Evolutionary conservation across 1,140 invertebrate species (phyloP), one percentile per base, ranked within the genome.

Genomic region (Hormaphis cornu): DNA sequence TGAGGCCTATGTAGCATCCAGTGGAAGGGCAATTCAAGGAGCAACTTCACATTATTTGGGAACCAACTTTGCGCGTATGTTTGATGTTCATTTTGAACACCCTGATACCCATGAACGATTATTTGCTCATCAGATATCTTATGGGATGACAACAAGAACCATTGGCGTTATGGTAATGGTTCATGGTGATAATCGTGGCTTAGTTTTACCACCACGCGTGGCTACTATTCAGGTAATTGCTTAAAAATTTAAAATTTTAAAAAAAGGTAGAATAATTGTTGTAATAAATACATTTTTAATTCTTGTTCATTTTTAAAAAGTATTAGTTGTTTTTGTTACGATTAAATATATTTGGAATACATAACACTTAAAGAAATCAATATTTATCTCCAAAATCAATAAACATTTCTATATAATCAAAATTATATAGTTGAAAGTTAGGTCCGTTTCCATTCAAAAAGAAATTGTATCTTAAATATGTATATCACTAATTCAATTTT

Each of bases 31-130:
- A 7, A 95, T 98, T 75, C 96, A 98, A 78, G 83, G 94, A 30
- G 97, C 87, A 0, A 99, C 97, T 0, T 98, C 95, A 70, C 97
- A 99, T 82, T 93, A 97, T 79, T 80, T 99, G 24, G 97, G 97
- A 0, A 96, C 98, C 81, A 99, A 99, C 79, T 99, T 99, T 77
- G 96, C 95, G 0, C 97, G 96, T 80, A 99, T 99, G 95, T 99
- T 99, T 81, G 93, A 98, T 72, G 96, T 99, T 71, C 83, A 89
- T 7, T 94, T 88, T 76, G 95, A 99, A 79, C 89, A 97, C 78
- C 92, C 91, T 3, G 88, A 91, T 71, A 95, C 91, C 8, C 84
- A 90, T 69, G 89, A 95, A 75, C 94, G 95, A 76, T 85, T 87
- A 74, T 96, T 84, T 78, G 92, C 94, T 5, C 98, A 87, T 79